Evolutionary conservation across 2,888 invertebrate genomes (phyloP).

Genomic region (Orchestes rusci): DNA sequence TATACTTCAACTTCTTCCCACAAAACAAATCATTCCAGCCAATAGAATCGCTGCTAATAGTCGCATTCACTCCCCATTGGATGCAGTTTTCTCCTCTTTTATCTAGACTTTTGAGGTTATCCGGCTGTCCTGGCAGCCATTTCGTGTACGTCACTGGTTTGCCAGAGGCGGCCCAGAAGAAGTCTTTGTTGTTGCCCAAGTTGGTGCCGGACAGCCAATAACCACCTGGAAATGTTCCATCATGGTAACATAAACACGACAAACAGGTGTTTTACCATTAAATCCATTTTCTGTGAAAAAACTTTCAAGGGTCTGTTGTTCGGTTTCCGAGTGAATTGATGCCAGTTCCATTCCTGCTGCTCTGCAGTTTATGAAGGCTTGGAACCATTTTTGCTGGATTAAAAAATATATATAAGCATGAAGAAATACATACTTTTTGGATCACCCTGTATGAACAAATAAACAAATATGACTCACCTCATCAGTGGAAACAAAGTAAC

Average conservation of each 20-base stretch:
- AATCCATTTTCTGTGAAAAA: conserved; percentile 12
- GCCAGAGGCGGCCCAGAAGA: conserved; percentile 22
- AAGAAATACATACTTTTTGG: neutral
- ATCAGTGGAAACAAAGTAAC: conserved; percentile 14
- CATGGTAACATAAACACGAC: no score
- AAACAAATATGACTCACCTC: conserved; percentile 7
- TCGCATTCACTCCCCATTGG: conserved; percentile 13
- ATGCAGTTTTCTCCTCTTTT: conserved; percentile 20
- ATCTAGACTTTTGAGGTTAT: conserved; percentile 10
- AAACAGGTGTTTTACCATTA: no score
- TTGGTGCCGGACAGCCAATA: conserved; percentile 25
- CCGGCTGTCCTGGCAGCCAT: conserved; percentile 23
- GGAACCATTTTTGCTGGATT: conserved; percentile 19
- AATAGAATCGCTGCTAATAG: neutral
- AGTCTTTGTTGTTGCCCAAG: conserved; percentile 16
- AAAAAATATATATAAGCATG: conserved; percentile 1
- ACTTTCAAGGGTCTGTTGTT: conserved; percentile 12
- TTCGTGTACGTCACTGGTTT: conserved; percentile 18
- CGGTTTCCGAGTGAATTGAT: conserved; percentile 10
- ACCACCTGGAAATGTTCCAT: conserved; percentile 16
- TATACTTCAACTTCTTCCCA: conserved; percentile 13
- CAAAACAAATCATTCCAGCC: conserved; percentile 24
- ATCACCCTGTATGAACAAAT: neutral
- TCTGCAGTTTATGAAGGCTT: conserved; percentile 22
- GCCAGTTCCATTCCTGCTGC: conserved; percentile 19